Evolutionary conservation across 2,888 invertebrate genomes (phyloP).

Genomic region (Hemistola chrysoprasaria): DNA sequence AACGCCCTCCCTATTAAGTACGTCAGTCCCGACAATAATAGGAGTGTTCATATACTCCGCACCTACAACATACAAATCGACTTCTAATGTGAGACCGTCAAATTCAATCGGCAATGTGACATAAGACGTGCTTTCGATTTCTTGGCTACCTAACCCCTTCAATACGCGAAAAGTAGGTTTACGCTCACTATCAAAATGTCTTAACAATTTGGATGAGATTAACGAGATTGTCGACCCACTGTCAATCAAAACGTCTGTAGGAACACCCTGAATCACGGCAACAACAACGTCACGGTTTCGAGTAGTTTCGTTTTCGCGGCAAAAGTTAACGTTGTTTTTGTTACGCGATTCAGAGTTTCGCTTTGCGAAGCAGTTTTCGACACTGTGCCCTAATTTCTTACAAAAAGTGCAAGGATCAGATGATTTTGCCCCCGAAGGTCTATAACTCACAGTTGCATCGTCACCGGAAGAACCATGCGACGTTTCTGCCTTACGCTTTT

Average conservation of each 20-base stretch:
- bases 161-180: constrained; percentile 19
- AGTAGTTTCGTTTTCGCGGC: not conserved
- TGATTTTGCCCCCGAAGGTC: no score
- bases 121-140: no score
- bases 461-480: no score
- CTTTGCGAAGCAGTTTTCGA: constrained; percentile 28
- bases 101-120: constrained; percentile 30
- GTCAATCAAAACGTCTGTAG: constrained; percentile 29
- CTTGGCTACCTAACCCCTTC: constrained; percentile 22
- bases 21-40: constrained; percentile 30
- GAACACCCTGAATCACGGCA: constrained; percentile 18
- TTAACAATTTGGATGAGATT: constrained; percentile 18
- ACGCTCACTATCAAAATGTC: constrained; percentile 19
- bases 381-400: constrained; percentile 28
- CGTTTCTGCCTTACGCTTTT: no score
- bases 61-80: constrained; percentile 27
- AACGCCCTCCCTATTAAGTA: constrained; percentile 23
- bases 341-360: constrained; percentile 5
- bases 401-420: constrained; percentile 24
- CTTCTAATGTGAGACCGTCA: constrained; percentile 23
- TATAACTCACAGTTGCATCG: no score
- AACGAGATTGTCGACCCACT: constrained; percentile 27
- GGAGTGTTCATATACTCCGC: constrained; percentile 21
- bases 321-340: constrained; percentile 24
- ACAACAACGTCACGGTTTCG: constrained; percentile 4